These are phyloP conservation scores for Ophioninae sp. DNA, from an alignment of 2,888 invertebrate genomes.

Conservation along the genomic window DNA sequence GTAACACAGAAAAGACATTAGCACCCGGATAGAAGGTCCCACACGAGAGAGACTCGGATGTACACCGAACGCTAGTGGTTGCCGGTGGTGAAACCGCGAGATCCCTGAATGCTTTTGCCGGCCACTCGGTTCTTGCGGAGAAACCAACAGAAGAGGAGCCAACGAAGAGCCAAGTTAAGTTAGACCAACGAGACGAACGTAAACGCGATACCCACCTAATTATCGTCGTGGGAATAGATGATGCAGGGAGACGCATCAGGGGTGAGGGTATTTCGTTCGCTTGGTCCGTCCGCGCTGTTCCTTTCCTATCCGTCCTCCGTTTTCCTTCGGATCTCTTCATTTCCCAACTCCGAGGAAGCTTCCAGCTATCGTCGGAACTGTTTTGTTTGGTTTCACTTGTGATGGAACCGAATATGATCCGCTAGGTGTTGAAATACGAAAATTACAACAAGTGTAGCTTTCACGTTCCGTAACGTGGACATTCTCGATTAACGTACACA, in stretches of 20 bases:
- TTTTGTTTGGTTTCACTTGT: not conserved
- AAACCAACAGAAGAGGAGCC: constrained; percentile 41
- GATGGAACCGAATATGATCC: not conserved
- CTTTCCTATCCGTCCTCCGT: constrained; percentile 11
- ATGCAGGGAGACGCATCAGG: constrained; percentile 45
- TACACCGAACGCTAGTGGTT: constrained; percentile 48
- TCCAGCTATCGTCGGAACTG: not conserved
- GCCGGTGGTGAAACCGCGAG: constrained; percentile 71
- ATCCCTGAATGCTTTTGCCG: constrained; percentile 65
- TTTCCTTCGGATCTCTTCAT: constrained; percentile 3
- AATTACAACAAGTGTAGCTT: too few species aligned
- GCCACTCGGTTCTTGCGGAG: constrained; percentile 49
- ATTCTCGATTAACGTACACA: too few species aligned
- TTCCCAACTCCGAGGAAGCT: not conserved
- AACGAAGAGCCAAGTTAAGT: constrained; percentile 68
- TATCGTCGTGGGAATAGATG: constrained; percentile 67
- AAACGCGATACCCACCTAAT: constrained; percentile 65
- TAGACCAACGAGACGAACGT: constrained; percentile 67
- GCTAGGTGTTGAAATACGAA: not conserved
- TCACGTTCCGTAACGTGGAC: too few species aligned
- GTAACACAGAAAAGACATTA: constrained; percentile 81
- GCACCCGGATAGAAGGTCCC: constrained; percentile 66
- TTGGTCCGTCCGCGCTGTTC: constrained; percentile 37
- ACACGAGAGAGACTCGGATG: constrained; percentile 50
- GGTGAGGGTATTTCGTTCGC: constrained; percentile 47